Evolutionary conservation across 2,797 vertebrate genomes (phyloP), one percentile per base, ranked within the genome.

Genomic region (Oreochromis mossambicus): DNA sequence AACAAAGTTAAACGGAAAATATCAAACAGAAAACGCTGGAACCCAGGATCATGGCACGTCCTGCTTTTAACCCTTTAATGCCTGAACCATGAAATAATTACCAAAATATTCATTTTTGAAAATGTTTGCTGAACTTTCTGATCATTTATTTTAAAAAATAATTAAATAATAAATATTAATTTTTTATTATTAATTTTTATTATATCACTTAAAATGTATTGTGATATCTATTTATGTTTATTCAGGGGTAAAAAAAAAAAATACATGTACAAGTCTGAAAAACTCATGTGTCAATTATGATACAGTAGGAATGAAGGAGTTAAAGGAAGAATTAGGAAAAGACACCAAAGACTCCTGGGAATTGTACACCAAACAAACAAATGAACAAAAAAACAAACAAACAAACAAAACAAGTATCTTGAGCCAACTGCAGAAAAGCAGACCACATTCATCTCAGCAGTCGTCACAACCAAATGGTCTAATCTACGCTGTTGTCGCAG

Each of bases 1-100:
- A 56, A 29, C 24, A 56, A 56, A 15, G 13, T 56, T 15, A 56
- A 56, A 1, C 1, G 1, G 26, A 29, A 56, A 56, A 8, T 9
- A 56, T 56, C 4, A 56, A 29, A 55, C 54, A 8, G 24, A 55
- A 55, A 56, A 29, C 3, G 7, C 36, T 24, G 24, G 13, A 29
- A 1, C 24, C 14, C 24, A 29, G 26, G 54, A 5, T 56, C 1
- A 5, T 29, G 54, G 26, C 54, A 8, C 52, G 4, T 55, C 52
- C 12, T 26, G 52, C 52, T 29, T 56, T 29, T 8, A 0, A 56
- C 7, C 54, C 0, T 56, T 56, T 56, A 29, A 56, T 8, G 54
- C 13, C 54, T 56, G 24, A 56, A 56, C 21, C 24, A 26, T 55
- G 21, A 58, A 58, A 58, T 0, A 19, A 61, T 36, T 36, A 36